phyloP scores from a whole-genome alignment of 1,140 invertebrate species.

The Zaprionus nigranus region DNA sequence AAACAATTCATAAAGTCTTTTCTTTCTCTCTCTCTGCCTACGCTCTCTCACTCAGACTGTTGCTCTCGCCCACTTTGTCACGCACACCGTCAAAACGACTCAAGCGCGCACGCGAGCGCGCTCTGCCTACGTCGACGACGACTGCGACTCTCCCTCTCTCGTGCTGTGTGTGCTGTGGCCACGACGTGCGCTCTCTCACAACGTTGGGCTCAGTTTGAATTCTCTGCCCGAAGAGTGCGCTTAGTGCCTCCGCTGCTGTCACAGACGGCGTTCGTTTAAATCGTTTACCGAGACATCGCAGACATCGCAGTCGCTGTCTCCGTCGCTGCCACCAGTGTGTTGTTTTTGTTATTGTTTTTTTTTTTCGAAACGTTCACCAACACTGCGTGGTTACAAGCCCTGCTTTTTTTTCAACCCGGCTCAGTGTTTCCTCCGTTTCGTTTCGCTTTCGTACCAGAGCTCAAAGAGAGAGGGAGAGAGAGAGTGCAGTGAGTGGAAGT shows the following conservation, averaged over 20 bases:
- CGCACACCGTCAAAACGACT: conserved; percentile 22
- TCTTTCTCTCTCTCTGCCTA: background rate
- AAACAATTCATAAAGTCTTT: conserved; percentile 2
- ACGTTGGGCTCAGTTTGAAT: conserved; percentile 70
- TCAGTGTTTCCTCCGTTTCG: background rate
- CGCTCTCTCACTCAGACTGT: background rate
- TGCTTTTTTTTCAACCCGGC: background rate
- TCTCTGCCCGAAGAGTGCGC: conserved; percentile 81
- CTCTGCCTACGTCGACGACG: background rate
- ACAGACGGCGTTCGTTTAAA: conserved; percentile 66
- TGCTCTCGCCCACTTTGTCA: background rate
- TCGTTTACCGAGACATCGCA: conserved; percentile 11
- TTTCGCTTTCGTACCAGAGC: conserved; percentile 4
- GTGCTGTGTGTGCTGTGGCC: background rate
- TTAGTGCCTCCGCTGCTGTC: conserved; percentile 75
- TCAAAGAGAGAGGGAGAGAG: background rate
- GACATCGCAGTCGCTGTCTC: too few species aligned
- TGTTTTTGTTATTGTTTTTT: conserved; percentile 29
- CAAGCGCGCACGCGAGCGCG: conserved; percentile 16
- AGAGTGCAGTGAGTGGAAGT: background rate
- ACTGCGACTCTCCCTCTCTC: conserved; percentile 6
- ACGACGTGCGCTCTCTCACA: background rate
- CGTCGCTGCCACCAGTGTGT: conserved; percentile 1
- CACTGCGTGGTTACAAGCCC: conserved; percentile 3
- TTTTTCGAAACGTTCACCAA: background rate